phyloP scores from a whole-genome alignment of 2,888 invertebrate genomes.

The Chromoteleia sp. region DNA sequence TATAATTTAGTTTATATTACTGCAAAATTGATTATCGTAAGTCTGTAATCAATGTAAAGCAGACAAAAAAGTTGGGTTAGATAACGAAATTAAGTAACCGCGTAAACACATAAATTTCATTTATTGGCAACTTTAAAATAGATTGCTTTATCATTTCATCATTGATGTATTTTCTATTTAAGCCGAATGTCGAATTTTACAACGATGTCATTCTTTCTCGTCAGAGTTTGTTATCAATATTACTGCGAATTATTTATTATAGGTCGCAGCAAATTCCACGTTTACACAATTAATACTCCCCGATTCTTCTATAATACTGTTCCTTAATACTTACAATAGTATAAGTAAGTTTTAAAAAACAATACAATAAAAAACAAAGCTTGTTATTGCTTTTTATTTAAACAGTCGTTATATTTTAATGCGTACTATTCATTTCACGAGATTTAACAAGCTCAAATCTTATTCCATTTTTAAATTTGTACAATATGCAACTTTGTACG shows the following conservation, averaged over 20 bases:
- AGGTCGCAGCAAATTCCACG: slow-evolving; percentile 28
- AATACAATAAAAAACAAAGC: too few relatives aligned
- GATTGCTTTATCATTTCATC: background rate
- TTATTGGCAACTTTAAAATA: too few relatives aligned
- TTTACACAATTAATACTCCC: slow-evolving; percentile 23
- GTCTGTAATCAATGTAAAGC: background rate
- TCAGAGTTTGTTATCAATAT: slow-evolving; percentile 16
- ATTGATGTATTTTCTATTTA: background rate
- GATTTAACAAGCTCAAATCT: too few relatives aligned
- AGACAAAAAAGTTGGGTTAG: background rate
- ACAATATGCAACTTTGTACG: too few relatives aligned
- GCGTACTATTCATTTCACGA: too few relatives aligned
- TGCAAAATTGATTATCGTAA: background rate
- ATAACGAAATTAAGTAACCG: background rate
- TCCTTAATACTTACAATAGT: background rate
- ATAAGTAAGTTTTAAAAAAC: background rate
- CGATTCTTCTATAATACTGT: background rate
- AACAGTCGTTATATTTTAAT: too few relatives aligned
- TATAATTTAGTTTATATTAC: background rate
- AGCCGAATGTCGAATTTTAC: background rate
- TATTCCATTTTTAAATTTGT: too few relatives aligned
- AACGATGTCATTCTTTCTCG: slow-evolving; percentile 22
- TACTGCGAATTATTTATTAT: slow-evolving; percentile 10
- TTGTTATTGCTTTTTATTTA: too few relatives aligned
- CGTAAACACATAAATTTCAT: too few relatives aligned